Base-by-base conservation (phyloP, 2,888 invertebrate species). In the Melanostoma scalare region DNA sequence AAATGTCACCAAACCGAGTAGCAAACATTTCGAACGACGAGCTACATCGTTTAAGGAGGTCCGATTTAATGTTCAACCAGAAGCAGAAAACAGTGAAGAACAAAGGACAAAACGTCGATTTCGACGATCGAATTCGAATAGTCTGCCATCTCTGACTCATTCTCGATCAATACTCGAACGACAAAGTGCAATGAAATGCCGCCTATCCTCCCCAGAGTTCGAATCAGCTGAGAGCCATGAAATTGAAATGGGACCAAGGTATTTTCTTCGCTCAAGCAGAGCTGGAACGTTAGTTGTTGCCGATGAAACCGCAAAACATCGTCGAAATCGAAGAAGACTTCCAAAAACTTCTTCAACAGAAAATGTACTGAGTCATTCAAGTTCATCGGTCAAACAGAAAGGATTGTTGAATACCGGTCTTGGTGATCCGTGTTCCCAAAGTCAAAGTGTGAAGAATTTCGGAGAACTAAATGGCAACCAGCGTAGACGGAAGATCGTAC, bases 211-310 rank as follows among this genome's bases (percentile, higher is more conserved):
- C 3, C 91, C 91, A 3, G 90, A 90, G 79, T 89, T 87, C 20
- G 86, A 87, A 31, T 50, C 69, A 3, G 87, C 86, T 0, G 87
- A 88, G 50, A 88, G 88, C 38, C 86, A 87, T 30, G 72, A 85
- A 31, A 56, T 88, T 33, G 75, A 86, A 31, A 87, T 86, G 53
- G 85, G 86, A 4, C 89, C 89, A 10, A 91, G 90, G 60, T 93
- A 93, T 86, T 92, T 89, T 81, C 89, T 92, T 63, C 89, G 93
- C 86, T 92, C 92, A 38, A 92, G 92, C 87, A 92, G 92, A 79
- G 93, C 93, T 9, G 93, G 93, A 36, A 93, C 93, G 42, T 88
- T 93, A 85, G 89, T 93, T 72, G 91, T 93, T 68, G 90, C 91
- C 67, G 92, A 93, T 73, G 93, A 93, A 69, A 92, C 90, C 88